Percentiles rank a stretch among this genome's conserved stretches.
Evolutionary conservation across 2,888 invertebrate species (phyloP).

Genomic region (Thymelicus acteon): DNA sequence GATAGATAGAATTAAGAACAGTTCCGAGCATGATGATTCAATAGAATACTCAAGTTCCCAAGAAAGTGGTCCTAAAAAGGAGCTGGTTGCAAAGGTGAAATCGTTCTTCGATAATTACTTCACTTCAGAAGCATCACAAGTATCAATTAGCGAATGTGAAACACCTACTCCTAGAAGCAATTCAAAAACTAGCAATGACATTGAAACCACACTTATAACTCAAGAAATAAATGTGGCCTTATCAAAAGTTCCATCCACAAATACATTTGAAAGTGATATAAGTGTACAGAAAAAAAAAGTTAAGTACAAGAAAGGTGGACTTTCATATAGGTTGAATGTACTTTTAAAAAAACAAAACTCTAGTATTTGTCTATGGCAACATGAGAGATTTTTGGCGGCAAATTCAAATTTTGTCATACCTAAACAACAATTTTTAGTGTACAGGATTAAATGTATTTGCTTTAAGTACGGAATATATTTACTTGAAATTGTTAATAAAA

Average conservation of each 20-base stretch:
- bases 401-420: slow-evolving; percentile 73
- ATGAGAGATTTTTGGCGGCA: slow-evolving; percentile 78
- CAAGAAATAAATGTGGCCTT: slow-evolving; percentile 44
- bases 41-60: slow-evolving; percentile 20
- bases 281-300: slow-evolving; percentile 56
- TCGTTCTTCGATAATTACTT: slow-evolving; percentile 69
- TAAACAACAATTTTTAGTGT: slow-evolving; percentile 58
- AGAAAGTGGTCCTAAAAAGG: slow-evolving; percentile 27
- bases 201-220: slow-evolving; percentile 59
- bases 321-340: slow-evolving; percentile 70
- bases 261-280: slow-evolving; percentile 39
- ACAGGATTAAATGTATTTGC: slow-evolving; percentile 58
- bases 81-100: slow-evolving; percentile 60
- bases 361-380: slow-evolving; percentile 79
- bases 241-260: slow-evolving; percentile 15
- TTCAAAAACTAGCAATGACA: slow-evolving; percentile 59
- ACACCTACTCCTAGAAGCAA: slow-evolving; percentile 56
- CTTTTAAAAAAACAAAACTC: slow-evolving; percentile 76
- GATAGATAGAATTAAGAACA: background rate
- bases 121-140: slow-evolving; percentile 63
- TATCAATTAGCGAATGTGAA: slow-evolving; percentile 69
- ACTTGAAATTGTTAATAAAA: slow-evolving; percentile 55
- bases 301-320: slow-evolving; percentile 76
- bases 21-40: background rate
- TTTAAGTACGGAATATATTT: slow-evolving; percentile 67